Evolutionary conservation across 2,113 vertebrate genomes (phyloP), one percentile per base, ranked within the genome.

Genomic region (Petrocephalus zakoni): DNA sequence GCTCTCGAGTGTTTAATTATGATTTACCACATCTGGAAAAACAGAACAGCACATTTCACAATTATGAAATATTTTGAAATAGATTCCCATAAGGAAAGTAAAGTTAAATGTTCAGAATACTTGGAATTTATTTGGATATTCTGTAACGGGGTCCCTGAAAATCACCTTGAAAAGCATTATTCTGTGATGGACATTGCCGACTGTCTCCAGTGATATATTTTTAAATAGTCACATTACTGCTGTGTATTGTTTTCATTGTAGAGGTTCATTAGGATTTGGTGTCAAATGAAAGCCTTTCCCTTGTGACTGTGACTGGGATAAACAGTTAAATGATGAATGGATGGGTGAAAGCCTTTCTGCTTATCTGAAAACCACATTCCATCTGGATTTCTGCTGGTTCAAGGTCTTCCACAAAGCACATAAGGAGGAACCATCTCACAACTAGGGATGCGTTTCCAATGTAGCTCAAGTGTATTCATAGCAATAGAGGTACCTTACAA

Each of bases 381-480:
- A 78, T 37, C 72, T 78, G 34, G 72, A 78, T 42, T 37, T 42
- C 72, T 78, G 13, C 13, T 55, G 29, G 81, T 22, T n/a, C n/a
- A 53, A 88, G 52, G 88, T 88, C 88, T 88, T 88, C 88, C 88
- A 6, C 29, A 72, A 72, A 88, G 87, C 51, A 88, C 52, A 81
- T 19, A 34, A n/a, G 9, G 34, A 88, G 34, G 52, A 17, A 64
- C 88, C 13, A 5, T 56, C 52, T 88, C 37, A 58, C 37, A 10
- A 3, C 87, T 34, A 11, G 87, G 7, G 15, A 37, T 88, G 72
- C 10, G 61, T 78, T 88, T 42, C 49, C 53, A 22, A 88, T 49
- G 78, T 81, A 82, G 88, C 88, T 29, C 22, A 88, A 64, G 42
- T 84, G 88, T 82, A 88, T 84, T 81, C 52, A 61, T n/a, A 84